Evolutionary conservation across 2,888 invertebrate species (phyloP).

Genomic region (Serripes groenlandicus): DNA sequence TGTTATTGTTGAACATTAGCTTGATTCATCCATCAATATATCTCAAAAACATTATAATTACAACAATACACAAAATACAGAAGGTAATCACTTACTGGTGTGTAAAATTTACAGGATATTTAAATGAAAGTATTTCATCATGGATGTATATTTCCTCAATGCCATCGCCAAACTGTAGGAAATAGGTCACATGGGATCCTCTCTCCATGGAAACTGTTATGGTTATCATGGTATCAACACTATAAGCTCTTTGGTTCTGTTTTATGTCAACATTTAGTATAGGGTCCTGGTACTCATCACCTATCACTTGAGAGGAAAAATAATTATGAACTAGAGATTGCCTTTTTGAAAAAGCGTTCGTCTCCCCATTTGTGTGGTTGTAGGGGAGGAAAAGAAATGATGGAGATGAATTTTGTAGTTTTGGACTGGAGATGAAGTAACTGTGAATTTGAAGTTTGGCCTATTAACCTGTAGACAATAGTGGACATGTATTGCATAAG

Average conservation of each 20-base stretch:
- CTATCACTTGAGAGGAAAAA: slow-evolving; percentile 60
- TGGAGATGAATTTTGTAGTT: too few species aligned
- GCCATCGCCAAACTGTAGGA: slow-evolving; percentile 69
- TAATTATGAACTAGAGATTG: slow-evolving; percentile 12
- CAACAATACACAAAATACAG: too few species aligned
- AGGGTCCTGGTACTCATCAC: slow-evolving; percentile 64
- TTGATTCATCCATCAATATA: too few species aligned
- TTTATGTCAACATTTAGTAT: slow-evolving; percentile 47
- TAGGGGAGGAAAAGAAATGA: too few species aligned
- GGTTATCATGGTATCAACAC: slow-evolving; percentile 48
- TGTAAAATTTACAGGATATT: slow-evolving; percentile 34
- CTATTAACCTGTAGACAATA: too few species aligned
- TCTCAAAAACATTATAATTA: too few species aligned
- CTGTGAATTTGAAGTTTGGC: too few species aligned
- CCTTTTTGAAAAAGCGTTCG: too few species aligned
- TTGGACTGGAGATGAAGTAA: too few species aligned
- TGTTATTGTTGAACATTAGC: too few species aligned
- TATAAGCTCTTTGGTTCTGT: slow-evolving; percentile 37
- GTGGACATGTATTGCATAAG: too few species aligned
- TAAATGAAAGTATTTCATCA: slow-evolving; percentile 65
- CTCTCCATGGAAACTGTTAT: slow-evolving; percentile 56
- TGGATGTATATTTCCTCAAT: slow-evolving; percentile 16
- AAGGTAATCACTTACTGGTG: slow-evolving; percentile 53
- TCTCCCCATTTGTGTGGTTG: too few species aligned
- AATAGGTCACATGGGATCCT: slow-evolving; percentile 73